Evolutionary conservation across 2,113 vertebrate genomes (phyloP), one percentile per base, ranked within the genome.

Genomic region (Mandrillus leucophaeus): DNA sequence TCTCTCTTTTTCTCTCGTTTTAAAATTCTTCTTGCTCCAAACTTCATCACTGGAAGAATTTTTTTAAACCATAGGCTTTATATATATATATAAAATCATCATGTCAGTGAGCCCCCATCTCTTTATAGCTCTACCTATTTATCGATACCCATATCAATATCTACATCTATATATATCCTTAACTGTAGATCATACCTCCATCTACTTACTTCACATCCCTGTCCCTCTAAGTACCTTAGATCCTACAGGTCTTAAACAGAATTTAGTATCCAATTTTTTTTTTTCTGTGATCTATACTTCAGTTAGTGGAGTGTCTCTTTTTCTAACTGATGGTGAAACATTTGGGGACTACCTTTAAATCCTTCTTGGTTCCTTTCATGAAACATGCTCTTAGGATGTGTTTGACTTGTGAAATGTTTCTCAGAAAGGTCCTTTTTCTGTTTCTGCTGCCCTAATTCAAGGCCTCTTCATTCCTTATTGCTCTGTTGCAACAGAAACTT

Each of bases 401-500:
- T 72, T 92, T 73, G 79, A 43, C 79, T 89, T 84, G 35, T 50
- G 30, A 92, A 89, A 68, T 89, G 10, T 81, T 64, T 68, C 57
- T 61, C 30, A 81, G 50, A 50, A 78, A 78, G 4, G 16, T 43
- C 22, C 27, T 48, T 76, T 94, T 85, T 82, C 45, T 57, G 7
- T 80, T 79, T 95, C 30, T 93, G 48, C 61, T 88, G 30, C 68
- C 9, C 59, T 27, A 25, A 68, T 80, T 84, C 55, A 94, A 88
- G 75, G 55, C n/a, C 6, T 70, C 48, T 48, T 84, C 80, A 78
- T 66, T 52, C 17, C 50, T 95, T 95, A 57, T 32, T 68, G 78
- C 81, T 84, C 68, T 73, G 48, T 86, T 94, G 75, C 55, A 52
- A 80, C 32, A 95, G 89, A 84, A 90, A 76, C 70, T 92, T 83